These are phyloP conservation scores for Hyles lineata DNA, from an alignment of 2,888 invertebrate genomes.

Conservation along the genomic window DNA sequence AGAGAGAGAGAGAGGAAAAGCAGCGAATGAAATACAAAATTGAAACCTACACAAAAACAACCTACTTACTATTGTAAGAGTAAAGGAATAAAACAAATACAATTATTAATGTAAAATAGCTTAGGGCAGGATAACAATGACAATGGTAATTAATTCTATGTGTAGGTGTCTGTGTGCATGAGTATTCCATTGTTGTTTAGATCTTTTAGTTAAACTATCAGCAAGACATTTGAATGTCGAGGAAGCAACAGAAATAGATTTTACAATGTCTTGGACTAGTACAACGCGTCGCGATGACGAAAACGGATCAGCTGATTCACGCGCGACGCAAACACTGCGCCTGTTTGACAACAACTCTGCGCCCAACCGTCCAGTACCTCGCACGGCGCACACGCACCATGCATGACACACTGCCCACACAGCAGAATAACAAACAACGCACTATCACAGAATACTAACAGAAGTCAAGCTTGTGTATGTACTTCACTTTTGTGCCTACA, in stretches of 20 bases:
- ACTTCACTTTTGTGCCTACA: no score
- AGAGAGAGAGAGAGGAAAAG: no score
- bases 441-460: no score
- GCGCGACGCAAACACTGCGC: constrained; percentile 27
- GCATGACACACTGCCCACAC: background rate
- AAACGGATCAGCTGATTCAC: constrained; percentile 41
- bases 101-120: no score
- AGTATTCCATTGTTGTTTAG: background rate
- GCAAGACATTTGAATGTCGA: constrained; percentile 18
- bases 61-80: no score
- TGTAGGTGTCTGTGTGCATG: background rate
- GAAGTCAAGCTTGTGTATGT: no score
- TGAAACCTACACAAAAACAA: no score
- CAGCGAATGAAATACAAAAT: no score
- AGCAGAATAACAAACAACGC: background rate
- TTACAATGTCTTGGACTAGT: constrained; percentile 8
- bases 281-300: constrained; percentile 30
- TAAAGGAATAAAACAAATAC: no score
- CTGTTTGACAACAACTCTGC: constrained; percentile 29
- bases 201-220: background rate
- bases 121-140: background rate
- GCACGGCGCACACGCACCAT: background rate
- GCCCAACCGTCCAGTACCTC: background rate
- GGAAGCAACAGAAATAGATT: constrained; percentile 22
- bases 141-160: background rate